These are phyloP conservation scores for Paracanthobrama guichenoti DNA, from an alignment of 2,113 vertebrate species.

Conservation along the genomic window DNA sequence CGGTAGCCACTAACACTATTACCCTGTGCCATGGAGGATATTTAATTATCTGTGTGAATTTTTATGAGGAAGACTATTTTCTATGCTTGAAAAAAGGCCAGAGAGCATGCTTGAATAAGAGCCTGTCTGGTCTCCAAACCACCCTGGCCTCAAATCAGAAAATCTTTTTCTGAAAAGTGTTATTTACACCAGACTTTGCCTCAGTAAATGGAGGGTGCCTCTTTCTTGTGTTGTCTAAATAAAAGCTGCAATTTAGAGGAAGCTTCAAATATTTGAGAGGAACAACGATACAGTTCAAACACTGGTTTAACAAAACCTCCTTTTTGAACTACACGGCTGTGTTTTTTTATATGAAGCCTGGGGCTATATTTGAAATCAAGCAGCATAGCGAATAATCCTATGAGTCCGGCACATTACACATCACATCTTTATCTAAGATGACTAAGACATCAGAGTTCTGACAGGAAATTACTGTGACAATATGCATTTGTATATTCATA, in stretches of 20 bases:
- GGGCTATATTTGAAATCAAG: constrained; percentile 2
- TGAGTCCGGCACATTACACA: not conserved
- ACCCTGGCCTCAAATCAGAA: not conserved
- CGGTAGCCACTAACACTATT: not conserved
- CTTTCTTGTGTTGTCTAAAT: constrained; percentile 18
- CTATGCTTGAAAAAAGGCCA: not conserved
- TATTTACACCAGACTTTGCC: constrained; percentile 25
- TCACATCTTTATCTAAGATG: constrained; percentile 27
- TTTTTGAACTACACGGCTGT: not conserved
- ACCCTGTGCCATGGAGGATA: not conserved
- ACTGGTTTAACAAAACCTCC: not conserved
- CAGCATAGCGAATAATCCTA: not conserved
- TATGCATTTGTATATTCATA: constrained; percentile 61
- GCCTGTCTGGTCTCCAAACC: constrained; percentile 7
- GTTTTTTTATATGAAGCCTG: constrained; percentile 24
- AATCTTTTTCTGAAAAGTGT: constrained; percentile 7
- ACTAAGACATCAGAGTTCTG: constrained; percentile 22
- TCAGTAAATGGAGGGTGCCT: constrained; percentile 8
- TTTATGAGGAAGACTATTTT: not conserved
- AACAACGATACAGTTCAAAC: not conserved
- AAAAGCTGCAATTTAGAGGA: constrained; percentile 31
- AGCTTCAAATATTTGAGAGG: constrained; percentile 6
- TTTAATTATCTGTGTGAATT: not conserved
- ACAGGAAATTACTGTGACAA: not conserved
- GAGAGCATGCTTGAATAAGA: not conserved